These are phyloP conservation scores for Hemichromis elongatus DNA, from an alignment of 2,113 vertebrate genomes.

Conservation along the genomic window DNA sequence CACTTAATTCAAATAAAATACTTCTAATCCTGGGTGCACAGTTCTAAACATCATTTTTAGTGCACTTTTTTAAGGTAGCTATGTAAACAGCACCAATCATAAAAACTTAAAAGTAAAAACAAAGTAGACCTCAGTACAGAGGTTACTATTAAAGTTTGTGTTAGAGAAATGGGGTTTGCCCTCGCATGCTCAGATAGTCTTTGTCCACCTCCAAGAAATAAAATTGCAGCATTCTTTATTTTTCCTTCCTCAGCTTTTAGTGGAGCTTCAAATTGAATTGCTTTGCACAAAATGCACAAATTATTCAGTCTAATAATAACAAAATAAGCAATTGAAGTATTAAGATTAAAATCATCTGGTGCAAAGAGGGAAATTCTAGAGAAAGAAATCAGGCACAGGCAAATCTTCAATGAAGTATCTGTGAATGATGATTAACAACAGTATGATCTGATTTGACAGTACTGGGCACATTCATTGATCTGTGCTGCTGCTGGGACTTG, in stretches of 20 bases:
- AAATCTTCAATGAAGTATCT: background rate
- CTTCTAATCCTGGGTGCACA: background rate
- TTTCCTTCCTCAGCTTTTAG: background rate
- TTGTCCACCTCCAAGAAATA: background rate
- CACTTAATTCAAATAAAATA: background rate
- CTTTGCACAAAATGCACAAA: background rate
- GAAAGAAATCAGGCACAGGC: background rate
- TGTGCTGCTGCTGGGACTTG: slow-evolving; percentile 16
- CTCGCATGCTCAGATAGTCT: background rate
- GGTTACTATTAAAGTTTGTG: background rate
- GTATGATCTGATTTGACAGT: background rate
- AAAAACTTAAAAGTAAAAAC: no score
- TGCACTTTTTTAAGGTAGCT: background rate
- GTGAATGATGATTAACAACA: slow-evolving; percentile 5
- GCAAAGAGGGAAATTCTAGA: background rate
- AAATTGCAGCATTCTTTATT: background rate
- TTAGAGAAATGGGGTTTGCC: background rate
- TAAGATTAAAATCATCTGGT: background rate
- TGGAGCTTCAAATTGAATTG: background rate
- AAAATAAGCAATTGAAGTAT: background rate
- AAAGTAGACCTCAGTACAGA: background rate
- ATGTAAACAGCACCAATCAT: background rate
- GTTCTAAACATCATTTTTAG: background rate
- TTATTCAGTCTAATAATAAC: background rate
- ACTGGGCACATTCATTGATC: background rate